Base-by-base conservation (phyloP, 2,113 vertebrate genomes). In the Esox niger region DNA sequence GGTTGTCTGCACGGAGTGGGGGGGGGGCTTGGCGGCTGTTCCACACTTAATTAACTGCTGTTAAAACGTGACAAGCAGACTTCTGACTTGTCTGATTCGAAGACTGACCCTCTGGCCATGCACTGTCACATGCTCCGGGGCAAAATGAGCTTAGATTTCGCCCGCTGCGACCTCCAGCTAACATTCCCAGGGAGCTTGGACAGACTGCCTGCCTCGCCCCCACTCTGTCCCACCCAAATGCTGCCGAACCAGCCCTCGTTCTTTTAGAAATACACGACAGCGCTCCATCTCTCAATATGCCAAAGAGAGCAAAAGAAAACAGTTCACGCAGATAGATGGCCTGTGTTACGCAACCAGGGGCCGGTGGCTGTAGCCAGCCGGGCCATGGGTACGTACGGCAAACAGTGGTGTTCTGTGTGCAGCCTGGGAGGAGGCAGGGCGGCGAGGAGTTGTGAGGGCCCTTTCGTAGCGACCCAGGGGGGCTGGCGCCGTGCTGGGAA, bases 111-210 rank as follows among this genome's bases (percentile, higher is more conserved):
- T 20, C 15, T 57, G 64, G 63, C 26, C 55, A 59, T 25, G n/a
- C 61, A 64, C 33, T 49, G 65, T 74, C 73, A 78, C 75, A 69
- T 73, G 65, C 70, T 57, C 65, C 38, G 13, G 20, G 56, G 65
- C 65, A 74, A 72, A 79, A 47, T 63, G 71, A 57, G 60, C 71
- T 49, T 33, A 9, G 33, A 27, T 68, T 56, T 31, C 52, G 17
- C 59, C 52, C 23, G 8, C 9, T 21, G 11, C 17, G 30, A 31
- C 56, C 4, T 46, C 64, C 55, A 61, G 58, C 30, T 31, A 59
- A 56, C 23, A 30, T 66, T 66, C 76, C 38, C 33, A 74, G 58
- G 63, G 49, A 25, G 52, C 56, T 64, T 60, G n/a, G n/a, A n/a
- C 38, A 15, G 38, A 43, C 38, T 43, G 38, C 13, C 38, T 54